Percentiles rank a stretch among this genome's conserved stretches.
phyloP scores from a whole-genome alignment of 2,888 invertebrate species.

The Deilephila porcellus region DNA sequence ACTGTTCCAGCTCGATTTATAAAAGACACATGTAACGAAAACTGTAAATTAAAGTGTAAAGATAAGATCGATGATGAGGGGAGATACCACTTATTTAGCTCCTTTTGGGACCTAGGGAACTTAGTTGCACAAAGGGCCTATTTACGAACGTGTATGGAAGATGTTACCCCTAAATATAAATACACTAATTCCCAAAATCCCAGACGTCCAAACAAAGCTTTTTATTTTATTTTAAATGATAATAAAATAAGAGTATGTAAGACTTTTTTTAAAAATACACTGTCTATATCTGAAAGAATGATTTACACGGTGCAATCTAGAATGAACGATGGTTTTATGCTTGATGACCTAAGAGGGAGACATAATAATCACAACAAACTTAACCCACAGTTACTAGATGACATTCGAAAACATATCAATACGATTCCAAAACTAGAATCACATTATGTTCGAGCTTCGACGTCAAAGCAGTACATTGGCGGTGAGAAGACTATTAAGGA shows the following conservation, averaged over 20 bases:
- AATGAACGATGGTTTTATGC: slow-evolving; percentile 30
- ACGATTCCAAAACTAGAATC: slow-evolving; percentile 16
- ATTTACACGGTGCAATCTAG: slow-evolving; percentile 28
- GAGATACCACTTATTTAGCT: slow-evolving; percentile 31
- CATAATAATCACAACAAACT: slow-evolving; percentile 31
- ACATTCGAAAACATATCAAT: slow-evolving; percentile 26
- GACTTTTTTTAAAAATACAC: too few species aligned
- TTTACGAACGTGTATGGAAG: slow-evolving; percentile 27
- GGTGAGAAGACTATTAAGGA: slow-evolving; percentile 41
- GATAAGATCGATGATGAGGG: slow-evolving; percentile 28
- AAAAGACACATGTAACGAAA: slow-evolving; percentile 25
- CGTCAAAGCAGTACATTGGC: slow-evolving; percentile 16
- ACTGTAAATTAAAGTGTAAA: slow-evolving; percentile 29
- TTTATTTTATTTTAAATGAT: slow-evolving; percentile 31
- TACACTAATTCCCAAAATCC: slow-evolving; percentile 33
- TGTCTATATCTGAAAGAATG: slow-evolving; percentile 28
- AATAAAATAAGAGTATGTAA: neutral
- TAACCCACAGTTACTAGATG: slow-evolving; percentile 21
- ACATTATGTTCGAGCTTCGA: slow-evolving; percentile 24
- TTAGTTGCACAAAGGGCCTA: slow-evolving; percentile 18
- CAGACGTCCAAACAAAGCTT: slow-evolving; percentile 33
- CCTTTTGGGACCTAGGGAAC: slow-evolving; percentile 34
- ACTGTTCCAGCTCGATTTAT: slow-evolving; percentile 1
- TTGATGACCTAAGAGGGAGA: slow-evolving; percentile 24
- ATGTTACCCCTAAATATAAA: slow-evolving; percentile 34